Base-by-base conservation (phyloP, 53 echinoderm and acorn worm species). In the Zoroaster sp. region DNA sequence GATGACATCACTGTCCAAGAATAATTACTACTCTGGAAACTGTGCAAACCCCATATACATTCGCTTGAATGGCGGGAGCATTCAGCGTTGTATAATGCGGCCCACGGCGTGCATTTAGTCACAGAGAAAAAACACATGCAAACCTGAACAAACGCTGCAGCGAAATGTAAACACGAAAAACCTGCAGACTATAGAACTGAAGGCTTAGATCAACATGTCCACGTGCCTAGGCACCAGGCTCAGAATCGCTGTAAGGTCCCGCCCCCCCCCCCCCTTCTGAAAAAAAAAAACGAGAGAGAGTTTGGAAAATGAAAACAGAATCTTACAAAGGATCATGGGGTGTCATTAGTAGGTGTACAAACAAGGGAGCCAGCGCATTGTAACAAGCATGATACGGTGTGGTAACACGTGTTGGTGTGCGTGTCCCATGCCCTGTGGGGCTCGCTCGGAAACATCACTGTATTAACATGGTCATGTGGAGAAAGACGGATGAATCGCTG, bases 111-210 rank as follows among this genome's bases (percentile, higher is more conserved):
- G 68, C 82, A 42, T 82, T 82, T 82, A 82, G 80, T 63, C 80
- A 59, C 70, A 40, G 69, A 78, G 40, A 89, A 79, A 80, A 79
- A 89, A 89, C 89, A 89, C 80, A 89, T 89, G 89, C 89, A 80
- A 31, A 70, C 51, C 80, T 89, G 72, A 40, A 89, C 80, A 89
- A 89, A 79, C 80, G 89, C 45, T 25, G 40, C 40, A 38, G 47
- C 28, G 17, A 34, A 69, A 42, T 28, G 80, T 89, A 78, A 89
- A 89, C 80, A 89, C 39, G 28, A 44, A 31, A 33, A 40, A 69
- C 89, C 80, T 80, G 79, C 79, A 52, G 40, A 71, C 42, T 35
- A 35, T 30, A 43, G 68, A 82, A 82, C 66, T 67, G 66, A 44
- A 82, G 34, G 82, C 68, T 68, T 41, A 43, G 31, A 82, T 82